Conservation (phyloP, 1,140 invertebrate species). For the Bilobella aurantiaca region DNA sequence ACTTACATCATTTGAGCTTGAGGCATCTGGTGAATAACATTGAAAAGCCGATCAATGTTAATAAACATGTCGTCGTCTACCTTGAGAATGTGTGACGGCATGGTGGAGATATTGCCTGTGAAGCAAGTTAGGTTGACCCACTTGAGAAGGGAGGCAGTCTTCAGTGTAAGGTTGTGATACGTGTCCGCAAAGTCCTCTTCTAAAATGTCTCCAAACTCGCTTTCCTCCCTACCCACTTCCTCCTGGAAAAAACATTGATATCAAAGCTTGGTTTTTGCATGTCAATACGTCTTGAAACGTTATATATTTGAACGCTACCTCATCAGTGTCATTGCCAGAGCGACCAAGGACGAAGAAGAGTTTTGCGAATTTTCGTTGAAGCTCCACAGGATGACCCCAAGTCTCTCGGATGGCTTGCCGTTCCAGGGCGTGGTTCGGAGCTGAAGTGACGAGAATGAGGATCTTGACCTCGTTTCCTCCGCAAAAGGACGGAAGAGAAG, state of each 20-base stretch:
- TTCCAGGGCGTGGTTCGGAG: conserved; percentile 32
- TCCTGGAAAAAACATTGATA: conserved; percentile 39
- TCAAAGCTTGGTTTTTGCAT: not conserved
- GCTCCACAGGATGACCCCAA: conserved; percentile 58
- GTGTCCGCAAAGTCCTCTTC: conserved; percentile 79
- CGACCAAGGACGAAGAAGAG: conserved; percentile 27
- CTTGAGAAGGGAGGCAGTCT: conserved; percentile 74
- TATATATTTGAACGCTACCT: conserved; percentile 17
- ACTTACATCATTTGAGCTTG: conserved; percentile 33
- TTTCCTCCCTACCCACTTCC: conserved; percentile 49
- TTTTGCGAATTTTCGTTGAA: conserved; percentile 40
- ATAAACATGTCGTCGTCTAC: conserved; percentile 48
- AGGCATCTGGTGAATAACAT: conserved; percentile 24
- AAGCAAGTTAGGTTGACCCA: conserved; percentile 44
- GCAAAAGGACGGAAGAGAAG: conserved; percentile 19
- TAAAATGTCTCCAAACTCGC: conserved; percentile 68
- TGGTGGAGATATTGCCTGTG: conserved; percentile 23
- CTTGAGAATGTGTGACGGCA: conserved; percentile 42
- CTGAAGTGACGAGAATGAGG: conserved; percentile 27
- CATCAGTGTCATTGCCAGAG: conserved; percentile 22
- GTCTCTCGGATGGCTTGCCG: conserved; percentile 64
- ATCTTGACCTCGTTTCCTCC: conserved; percentile 20
- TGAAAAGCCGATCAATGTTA: conserved; percentile 38
- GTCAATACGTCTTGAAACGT: not conserved
- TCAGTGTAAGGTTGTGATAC: conserved; percentile 86